phyloP scores from a whole-genome alignment of 92 coral and sea anemone species.

The Hydrozoanthus gracilis region DNA sequence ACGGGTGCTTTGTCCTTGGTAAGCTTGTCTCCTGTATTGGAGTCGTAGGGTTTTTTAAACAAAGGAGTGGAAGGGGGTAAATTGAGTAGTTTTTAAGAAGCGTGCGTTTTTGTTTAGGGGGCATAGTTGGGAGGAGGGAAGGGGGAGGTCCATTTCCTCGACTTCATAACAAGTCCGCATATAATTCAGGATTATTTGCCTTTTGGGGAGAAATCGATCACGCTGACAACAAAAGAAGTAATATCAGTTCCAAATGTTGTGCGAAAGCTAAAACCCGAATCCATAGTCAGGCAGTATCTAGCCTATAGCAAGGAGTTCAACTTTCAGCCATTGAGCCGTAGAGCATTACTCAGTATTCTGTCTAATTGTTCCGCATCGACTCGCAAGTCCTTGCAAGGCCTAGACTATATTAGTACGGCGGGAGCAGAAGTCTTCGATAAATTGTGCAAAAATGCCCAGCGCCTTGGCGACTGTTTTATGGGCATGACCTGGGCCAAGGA shows the following conservation, averaged over 20 bases:
- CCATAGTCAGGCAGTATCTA: slow-evolving; percentile 57
- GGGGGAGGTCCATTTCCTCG: slow-evolving; percentile 46
- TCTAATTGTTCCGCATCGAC: slow-evolving; percentile 60
- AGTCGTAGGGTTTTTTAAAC: slow-evolving; percentile 23
- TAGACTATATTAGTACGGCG: slow-evolving; percentile 56
- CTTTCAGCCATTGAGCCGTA: slow-evolving; percentile 61
- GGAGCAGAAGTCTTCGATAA: slow-evolving; percentile 63
- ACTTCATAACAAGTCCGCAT: slow-evolving; percentile 69
- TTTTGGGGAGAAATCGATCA: slow-evolving; percentile 57
- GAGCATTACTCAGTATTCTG: slow-evolving; percentile 47
- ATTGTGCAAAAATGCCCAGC: slow-evolving; percentile 46
- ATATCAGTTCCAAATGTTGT: slow-evolving; percentile 63
- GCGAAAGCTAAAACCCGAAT: slow-evolving; percentile 57
- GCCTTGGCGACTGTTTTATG: slow-evolving; percentile 53
- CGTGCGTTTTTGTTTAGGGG: slow-evolving; percentile 21
- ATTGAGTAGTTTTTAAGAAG: slow-evolving; percentile 27
- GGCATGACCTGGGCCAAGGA: slow-evolving; percentile 67
- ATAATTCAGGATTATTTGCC: slow-evolving; percentile 60
- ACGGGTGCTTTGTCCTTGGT: slow-evolving; percentile 56
- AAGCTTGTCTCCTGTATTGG: slow-evolving; percentile 33
- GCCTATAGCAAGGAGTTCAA: slow-evolving; percentile 52
- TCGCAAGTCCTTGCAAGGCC: slow-evolving; percentile 64
- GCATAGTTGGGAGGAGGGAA: not conserved
- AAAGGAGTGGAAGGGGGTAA: slow-evolving; percentile 14
- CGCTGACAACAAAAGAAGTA: slow-evolving; percentile 47